Evolutionary conservation across 2,888 invertebrate species (phyloP).

Genomic region (Steromphala cineraria): DNA sequence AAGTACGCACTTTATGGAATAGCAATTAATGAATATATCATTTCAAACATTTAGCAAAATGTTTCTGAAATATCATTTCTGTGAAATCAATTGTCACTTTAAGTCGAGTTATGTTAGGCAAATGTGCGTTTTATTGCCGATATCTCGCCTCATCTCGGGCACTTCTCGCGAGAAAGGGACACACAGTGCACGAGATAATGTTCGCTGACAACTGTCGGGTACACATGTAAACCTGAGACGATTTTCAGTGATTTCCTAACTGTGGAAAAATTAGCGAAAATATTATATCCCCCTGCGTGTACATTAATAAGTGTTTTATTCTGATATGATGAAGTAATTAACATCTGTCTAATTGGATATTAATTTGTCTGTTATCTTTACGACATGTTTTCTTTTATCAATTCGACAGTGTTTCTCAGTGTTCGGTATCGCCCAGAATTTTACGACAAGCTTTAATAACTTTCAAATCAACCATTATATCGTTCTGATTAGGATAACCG

Average conservation of each 20-base stretch:
- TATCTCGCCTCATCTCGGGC: not conserved
- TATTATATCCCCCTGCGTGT: not conserved
- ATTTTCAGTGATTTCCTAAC: not conserved
- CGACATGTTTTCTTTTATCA: not conserved
- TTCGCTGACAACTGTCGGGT: not conserved
- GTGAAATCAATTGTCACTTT: constrained; percentile 1
- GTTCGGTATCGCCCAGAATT: not conserved
- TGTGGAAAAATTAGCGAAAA: not conserved
- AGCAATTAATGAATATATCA: no score
- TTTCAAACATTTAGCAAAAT: no score
- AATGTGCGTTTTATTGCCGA: not conserved
- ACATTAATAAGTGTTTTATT: not conserved
- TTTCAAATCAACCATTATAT: no score
- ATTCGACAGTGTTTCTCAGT: not conserved
- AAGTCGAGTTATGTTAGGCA: not conserved
- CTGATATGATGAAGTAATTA: not conserved
- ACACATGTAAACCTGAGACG: not conserved
- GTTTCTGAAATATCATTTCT: not conserved
- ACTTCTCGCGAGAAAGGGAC: not conserved
- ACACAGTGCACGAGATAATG: constrained; percentile 6
- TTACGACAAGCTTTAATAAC: no score
- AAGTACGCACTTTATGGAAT: no score
- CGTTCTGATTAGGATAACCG: not conserved
- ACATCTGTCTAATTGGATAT: not conserved
- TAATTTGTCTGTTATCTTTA: not conserved